Conservation (phyloP, 2,113 vertebrate species). For the Canis aureus region DNA sequence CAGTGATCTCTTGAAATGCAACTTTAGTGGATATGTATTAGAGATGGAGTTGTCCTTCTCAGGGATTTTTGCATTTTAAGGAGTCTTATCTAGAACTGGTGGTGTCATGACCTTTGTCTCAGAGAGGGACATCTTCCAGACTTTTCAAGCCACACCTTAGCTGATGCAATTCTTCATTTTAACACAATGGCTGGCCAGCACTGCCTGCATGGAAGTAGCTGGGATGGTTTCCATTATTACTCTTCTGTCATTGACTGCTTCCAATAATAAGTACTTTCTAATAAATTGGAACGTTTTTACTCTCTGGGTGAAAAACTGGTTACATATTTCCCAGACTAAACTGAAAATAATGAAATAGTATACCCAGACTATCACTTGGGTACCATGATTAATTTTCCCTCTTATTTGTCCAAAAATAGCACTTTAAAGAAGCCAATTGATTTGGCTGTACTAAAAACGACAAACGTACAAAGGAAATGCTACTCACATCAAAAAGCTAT, state of each 20-base stretch:
- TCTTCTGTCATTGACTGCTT: slow-evolving; percentile 36
- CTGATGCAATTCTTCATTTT: background rate
- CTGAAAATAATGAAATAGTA: slow-evolving; percentile 65
- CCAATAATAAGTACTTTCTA: slow-evolving; percentile 65
- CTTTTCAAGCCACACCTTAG: background rate
- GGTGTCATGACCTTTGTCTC: background rate
- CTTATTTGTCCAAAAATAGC: slow-evolving; percentile 75
- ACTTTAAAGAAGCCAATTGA: slow-evolving; percentile 64
- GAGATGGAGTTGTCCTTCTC: background rate
- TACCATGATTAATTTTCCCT: slow-evolving; percentile 69
- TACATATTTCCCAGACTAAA: slow-evolving; percentile 68
- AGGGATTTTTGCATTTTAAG: background rate
- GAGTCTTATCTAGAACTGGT: background rate
- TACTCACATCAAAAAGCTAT: slow-evolving; percentile 46
- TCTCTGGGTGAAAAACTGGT: slow-evolving; percentile 70
- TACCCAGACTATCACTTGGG: slow-evolving; percentile 49
- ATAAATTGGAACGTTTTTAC: slow-evolving; percentile 62
- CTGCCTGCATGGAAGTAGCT: background rate
- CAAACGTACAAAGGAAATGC: slow-evolving; percentile 67
- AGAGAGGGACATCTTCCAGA: background rate
- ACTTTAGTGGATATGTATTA: background rate
- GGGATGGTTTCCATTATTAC: background rate
- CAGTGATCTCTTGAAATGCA: background rate
- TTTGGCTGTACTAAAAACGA: slow-evolving; percentile 61
- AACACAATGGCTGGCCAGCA: background rate